These are phyloP conservation scores for Raillietiella orientalis DNA, from an alignment of 2,888 invertebrate species.

Conservation along the genomic window DNA sequence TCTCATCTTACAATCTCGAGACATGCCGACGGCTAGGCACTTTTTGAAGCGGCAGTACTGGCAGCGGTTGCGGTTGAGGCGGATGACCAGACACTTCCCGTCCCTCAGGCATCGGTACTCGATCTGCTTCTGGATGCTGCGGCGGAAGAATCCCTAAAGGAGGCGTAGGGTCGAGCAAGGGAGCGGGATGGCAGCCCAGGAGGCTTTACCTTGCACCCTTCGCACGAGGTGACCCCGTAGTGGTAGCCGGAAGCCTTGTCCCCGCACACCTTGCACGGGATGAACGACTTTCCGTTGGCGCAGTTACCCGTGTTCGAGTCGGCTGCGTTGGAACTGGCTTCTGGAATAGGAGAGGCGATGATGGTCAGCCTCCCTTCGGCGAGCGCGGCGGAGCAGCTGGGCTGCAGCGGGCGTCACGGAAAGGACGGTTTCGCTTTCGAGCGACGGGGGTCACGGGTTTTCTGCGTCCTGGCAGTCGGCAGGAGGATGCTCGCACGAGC, in stretches of 20 bases:
- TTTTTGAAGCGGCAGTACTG: constrained; percentile 90
- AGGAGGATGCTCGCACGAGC: not conserved
- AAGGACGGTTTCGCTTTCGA: no score
- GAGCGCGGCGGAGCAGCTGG: not conserved
- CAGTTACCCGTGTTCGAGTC: constrained; percentile 25
- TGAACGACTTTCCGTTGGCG: constrained; percentile 29
- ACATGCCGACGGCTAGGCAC: constrained; percentile 86
- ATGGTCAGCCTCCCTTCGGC: no score
- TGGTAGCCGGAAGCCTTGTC: constrained; percentile 87
- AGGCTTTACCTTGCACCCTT: constrained; percentile 72
- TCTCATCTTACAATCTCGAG: constrained; percentile 86
- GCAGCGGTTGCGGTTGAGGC: constrained; percentile 74
- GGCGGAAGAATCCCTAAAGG: constrained; percentile 65
- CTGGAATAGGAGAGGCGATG: constrained; percentile 20
- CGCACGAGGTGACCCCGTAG: constrained; percentile 91
- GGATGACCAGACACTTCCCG: constrained; percentile 72
- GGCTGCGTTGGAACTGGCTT: constrained; percentile 32
- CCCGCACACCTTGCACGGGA: constrained; percentile 86
- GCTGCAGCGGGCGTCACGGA: no score
- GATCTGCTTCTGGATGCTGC: constrained; percentile 86
- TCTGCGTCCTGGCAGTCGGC: not conserved
- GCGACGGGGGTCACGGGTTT: no score
- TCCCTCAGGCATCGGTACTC: constrained; percentile 77
- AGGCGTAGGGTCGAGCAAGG: constrained; percentile 4
- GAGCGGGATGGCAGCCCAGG: constrained; percentile 1